Conservation (phyloP, 2,113 vertebrate species). For the Channa argus region DNA sequence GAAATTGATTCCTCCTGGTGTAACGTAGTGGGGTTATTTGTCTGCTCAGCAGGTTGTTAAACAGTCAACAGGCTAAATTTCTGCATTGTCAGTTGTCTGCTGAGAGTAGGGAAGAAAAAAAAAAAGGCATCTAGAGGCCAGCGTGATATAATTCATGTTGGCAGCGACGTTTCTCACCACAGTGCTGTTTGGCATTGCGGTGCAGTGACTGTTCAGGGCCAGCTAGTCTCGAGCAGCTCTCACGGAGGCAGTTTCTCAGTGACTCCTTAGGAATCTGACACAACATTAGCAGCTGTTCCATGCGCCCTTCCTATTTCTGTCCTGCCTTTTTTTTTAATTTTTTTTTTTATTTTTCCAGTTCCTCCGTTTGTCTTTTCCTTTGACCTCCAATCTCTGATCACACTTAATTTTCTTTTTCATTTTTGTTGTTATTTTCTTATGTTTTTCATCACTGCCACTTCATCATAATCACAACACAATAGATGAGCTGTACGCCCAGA, state of each 20-base stretch:
- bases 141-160: slow-evolving; percentile 38
- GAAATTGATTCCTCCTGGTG: background rate
- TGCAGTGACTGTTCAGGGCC: slow-evolving; percentile 46
- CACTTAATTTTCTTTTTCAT: too few relatives aligned
- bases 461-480: slow-evolving; percentile 61
- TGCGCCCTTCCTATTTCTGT: slow-evolving; percentile 57
- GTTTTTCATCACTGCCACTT: slow-evolving; percentile 23
- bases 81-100: slow-evolving; percentile 13
- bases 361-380: slow-evolving; percentile 21
- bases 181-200: slow-evolving; percentile 40
- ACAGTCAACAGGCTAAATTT: slow-evolving; percentile 18
- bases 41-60: slow-evolving; percentile 10
- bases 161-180: slow-evolving; percentile 41
- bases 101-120: background rate
- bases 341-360: slow-evolving; percentile 2
- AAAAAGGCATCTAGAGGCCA: background rate
- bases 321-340: slow-evolving; percentile 29
- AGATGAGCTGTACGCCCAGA: slow-evolving; percentile 99
- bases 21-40: slow-evolving; percentile 11
- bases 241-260: slow-evolving; percentile 57
- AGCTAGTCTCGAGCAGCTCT: slow-evolving; percentile 17
- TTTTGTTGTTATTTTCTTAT: slow-evolving; percentile 39
- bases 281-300: slow-evolving; percentile 54
- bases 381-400: slow-evolving; percentile 63
- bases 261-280: slow-evolving; percentile 77